Conservation (phyloP, 2,113 vertebrate species). For the Pachypanchax playfairii region DNA sequence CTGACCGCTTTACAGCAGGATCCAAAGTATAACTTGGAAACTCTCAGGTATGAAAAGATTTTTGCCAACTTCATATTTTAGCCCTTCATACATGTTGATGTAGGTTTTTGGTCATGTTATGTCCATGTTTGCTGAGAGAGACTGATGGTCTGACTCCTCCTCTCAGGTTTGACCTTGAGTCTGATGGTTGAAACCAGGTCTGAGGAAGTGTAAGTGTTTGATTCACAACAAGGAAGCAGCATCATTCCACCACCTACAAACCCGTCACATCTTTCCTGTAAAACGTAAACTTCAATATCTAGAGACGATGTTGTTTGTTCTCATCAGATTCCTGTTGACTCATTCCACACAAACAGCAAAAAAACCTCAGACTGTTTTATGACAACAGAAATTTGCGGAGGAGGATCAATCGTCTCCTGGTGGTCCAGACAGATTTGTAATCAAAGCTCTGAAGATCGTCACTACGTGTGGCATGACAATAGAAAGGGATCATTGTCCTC, state of each 20-base stretch:
- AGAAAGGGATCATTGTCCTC: neutral
- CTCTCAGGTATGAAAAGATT: neutral
- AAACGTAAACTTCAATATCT: too few species aligned
- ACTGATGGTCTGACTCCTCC: neutral
- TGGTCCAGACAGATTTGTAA: neutral
- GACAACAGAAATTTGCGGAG: neutral
- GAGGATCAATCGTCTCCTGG: neutral
- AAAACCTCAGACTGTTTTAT: neutral
- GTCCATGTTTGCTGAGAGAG: too few species aligned
- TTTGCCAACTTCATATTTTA: too few species aligned
- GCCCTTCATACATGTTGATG: too few species aligned
- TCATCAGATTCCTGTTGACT: neutral
- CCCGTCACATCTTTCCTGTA: too few species aligned
- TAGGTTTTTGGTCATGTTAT: too few species aligned
- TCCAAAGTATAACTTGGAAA: neutral
- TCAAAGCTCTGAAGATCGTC: neutral
- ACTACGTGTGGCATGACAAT: neutral
- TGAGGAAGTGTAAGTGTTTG: slow-evolving; percentile 8
- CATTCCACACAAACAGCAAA: neutral
- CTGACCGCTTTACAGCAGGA: neutral
- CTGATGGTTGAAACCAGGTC: neutral
- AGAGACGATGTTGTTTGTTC: neutral
- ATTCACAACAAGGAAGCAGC: too few species aligned
- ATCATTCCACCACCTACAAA: too few species aligned
- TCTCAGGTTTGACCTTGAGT: neutral